These are phyloP conservation scores for Sebastolobus alascanus DNA, from an alignment of 2,797 vertebrate species.

Conservation along the genomic window DNA sequence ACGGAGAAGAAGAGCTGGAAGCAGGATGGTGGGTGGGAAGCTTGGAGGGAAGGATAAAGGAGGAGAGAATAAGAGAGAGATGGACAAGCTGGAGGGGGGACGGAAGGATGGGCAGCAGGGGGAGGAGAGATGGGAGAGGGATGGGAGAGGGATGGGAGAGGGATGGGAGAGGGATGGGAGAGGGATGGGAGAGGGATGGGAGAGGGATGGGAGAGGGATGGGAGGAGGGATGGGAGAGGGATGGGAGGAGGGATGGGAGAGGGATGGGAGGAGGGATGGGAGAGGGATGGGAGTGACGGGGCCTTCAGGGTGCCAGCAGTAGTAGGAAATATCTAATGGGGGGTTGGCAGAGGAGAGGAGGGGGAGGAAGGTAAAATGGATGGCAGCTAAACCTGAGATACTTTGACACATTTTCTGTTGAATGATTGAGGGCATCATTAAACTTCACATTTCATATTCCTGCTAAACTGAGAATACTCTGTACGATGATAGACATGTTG, in stretches of 20 bases:
- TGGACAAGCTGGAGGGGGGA: conserved; percentile 13
- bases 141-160: neutral
- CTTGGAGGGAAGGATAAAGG: neutral
- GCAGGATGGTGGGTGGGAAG: neutral
- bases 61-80: conserved; percentile 5
- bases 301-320: conserved; percentile 19
- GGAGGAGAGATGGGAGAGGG: neutral
- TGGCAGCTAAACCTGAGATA: neutral
- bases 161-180: neutral
- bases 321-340: neutral
- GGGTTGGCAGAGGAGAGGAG: conserved; percentile 14
- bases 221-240: conserved; percentile 14
- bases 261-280: neutral
- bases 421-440: neutral
- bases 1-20: neutral
- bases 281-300: neutral
- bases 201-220: conserved; percentile 4
- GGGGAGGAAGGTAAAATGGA: conserved; percentile 8
- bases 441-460: neutral
- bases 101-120: neutral
- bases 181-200: neutral
- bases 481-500: no score
- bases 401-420: neutral
- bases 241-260: neutral
- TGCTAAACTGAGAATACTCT: no score